These are phyloP conservation scores for Ophion costatus DNA, from an alignment of 2,888 invertebrate species.

Conservation along the genomic window DNA sequence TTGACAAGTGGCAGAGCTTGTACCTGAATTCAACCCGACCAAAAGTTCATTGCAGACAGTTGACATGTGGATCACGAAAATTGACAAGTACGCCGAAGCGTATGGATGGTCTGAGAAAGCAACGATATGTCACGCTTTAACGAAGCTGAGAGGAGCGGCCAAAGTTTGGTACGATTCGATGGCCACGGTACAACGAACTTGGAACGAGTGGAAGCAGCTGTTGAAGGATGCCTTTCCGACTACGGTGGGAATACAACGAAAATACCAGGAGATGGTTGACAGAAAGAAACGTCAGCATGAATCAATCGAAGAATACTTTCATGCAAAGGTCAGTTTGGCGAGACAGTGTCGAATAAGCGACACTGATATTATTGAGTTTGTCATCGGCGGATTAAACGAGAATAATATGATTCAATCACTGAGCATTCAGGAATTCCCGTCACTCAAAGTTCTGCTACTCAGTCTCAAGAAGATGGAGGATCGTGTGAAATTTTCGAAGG, in stretches of 20 bases:
- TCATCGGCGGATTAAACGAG: slow-evolving; percentile 40
- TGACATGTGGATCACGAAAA: slow-evolving; percentile 48
- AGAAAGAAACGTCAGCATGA: slow-evolving; percentile 21
- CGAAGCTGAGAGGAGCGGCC: slow-evolving; percentile 33
- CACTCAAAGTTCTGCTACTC: slow-evolving; percentile 36
- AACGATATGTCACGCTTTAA: slow-evolving; percentile 47
- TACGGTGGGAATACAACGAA: slow-evolving; percentile 19
- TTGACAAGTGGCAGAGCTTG: slow-evolving; percentile 34
- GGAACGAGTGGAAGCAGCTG: slow-evolving; percentile 46
- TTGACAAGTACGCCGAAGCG: slow-evolving; percentile 48
- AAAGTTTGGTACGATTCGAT: slow-evolving; percentile 53
- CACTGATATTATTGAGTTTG: slow-evolving; percentile 43
- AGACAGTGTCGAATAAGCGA: slow-evolving; percentile 41
- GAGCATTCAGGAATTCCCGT: slow-evolving; percentile 41
- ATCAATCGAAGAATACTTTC: slow-evolving; percentile 22
- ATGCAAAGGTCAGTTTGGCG: slow-evolving; percentile 18
- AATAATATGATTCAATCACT: slow-evolving; percentile 35
- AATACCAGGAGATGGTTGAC: slow-evolving; percentile 45
- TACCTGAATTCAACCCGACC: slow-evolving; percentile 45
- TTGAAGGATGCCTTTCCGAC: slow-evolving; percentile 18
- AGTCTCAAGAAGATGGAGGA: slow-evolving; percentile 46
- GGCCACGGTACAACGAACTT: slow-evolving; percentile 46
- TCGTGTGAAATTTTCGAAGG: slow-evolving; percentile 10
- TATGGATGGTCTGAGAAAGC: slow-evolving; percentile 44
- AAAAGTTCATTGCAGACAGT: slow-evolving; percentile 42